Base-by-base conservation (phyloP, 2,113 vertebrate species). In the Ceyx cyanopectus region DNA sequence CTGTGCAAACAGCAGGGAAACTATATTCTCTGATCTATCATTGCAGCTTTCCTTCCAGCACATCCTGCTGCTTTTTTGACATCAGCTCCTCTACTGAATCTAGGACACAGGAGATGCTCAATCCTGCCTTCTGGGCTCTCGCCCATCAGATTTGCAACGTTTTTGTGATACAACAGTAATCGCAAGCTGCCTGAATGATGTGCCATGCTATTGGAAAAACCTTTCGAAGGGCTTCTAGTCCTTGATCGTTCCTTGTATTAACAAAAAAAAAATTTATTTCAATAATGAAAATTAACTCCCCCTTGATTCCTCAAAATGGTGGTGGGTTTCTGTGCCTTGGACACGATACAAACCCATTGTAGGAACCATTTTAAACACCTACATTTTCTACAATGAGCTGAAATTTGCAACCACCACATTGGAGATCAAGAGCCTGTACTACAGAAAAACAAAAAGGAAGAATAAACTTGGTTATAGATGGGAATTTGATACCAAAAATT, bases 71-170 rank as follows among this genome's bases (percentile, higher is more conserved):
- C 85, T 70, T 90, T 77, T 69, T 50, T 74, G 73, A 75, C 61
- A 78, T 88, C 91, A 75, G 60, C 32, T 88, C 73, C 73, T 77
- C 69, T 56, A 1, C 63, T 23, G 66, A 94, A 95, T 93, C 46
- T 77, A 77, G 86, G 86, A 74, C 10, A 1, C 11, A 0, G 73
- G 60, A 89, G 83, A 78, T 51, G 85, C 76, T 90, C 82, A 80
- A 6, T 90, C 74, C 90, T 93, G 81, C 82, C 90, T 95, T 70
- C 92, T 90, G 93, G 88, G 77, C 90, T 93, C 73, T 57, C 12
- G 1, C n/a, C 87, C 80, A 57, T 48, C 77, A 75, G 57, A 74
- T 95, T 57, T 53, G 76, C 46, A 43, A 63, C 5, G 6, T 43
- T 62, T 88, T 83, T 73, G 83, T 80, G 53, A 34, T 63, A 30